These are phyloP conservation scores for Labia minor DNA, from an alignment of 2,888 invertebrate species.

Conservation along the genomic window DNA sequence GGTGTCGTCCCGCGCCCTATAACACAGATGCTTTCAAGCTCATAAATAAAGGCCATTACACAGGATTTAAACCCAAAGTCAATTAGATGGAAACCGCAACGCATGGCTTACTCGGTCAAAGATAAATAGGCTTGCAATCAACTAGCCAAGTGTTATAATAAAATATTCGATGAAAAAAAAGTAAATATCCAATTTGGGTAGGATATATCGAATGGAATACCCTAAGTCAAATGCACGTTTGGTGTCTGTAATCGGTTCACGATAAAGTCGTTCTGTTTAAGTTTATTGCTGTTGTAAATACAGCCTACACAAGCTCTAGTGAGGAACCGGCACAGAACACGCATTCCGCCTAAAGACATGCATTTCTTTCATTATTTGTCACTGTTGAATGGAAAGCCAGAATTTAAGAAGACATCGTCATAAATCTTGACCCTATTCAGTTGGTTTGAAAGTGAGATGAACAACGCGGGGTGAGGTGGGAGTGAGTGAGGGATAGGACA, in stretches of 20 bases:
- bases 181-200: neutral
- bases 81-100: slow-evolving; percentile 13
- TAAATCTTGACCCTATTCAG: neutral
- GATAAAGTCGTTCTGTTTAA: slow-evolving; percentile 6
- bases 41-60: slow-evolving; percentile 13
- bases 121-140: slow-evolving; percentile 9
- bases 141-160: neutral
- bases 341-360: neutral
- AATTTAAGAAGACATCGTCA: neutral
- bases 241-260: neutral
- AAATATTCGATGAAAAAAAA: neutral
- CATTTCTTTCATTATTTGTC: slow-evolving; percentile 13
- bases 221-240: neutral
- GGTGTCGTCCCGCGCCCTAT: neutral
- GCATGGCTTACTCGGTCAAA: neutral
- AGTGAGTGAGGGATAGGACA: no score
- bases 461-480: no score
- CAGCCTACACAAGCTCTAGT: neutral
- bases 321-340: neutral
- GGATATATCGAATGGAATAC: neutral
- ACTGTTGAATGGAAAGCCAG: neutral
- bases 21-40: neutral
- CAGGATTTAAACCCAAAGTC: slow-evolving; percentile 13
- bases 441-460: no score
- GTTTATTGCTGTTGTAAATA: slow-evolving; percentile 13